Base-by-base conservation (phyloP, 2,888 invertebrate species). In the Caenorhabditis drosophilae region DNA sequence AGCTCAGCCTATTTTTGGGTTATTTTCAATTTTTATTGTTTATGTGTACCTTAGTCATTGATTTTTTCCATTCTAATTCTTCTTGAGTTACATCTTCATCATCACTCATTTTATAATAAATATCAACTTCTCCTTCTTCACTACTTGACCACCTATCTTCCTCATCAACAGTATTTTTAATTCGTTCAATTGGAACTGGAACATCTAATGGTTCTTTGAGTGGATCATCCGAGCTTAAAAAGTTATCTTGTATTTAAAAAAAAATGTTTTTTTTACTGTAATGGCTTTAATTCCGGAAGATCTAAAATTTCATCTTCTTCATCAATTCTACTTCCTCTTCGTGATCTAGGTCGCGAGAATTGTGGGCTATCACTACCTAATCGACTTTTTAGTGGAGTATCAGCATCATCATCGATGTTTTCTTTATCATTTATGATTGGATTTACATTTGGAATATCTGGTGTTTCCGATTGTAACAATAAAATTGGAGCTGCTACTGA, bases 321-420 rank as follows among this genome's bases (percentile, higher is more conserved):
- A 58, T 76, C 76, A 1, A 74, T 69, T 44, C 79, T 46, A 44
- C 78, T 78, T 25, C 81, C 81, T 31, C 81, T 58, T 47, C 81
- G 61, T 6, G 80, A 80, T 12, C 73, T 56, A 0, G 81, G 81
- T 20, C 81, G 56, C 12, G 72, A 73, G 31, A 69, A 57, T 2
- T 70, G 64, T 9, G 68, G 70, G 45, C 71, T 68, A 1, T 62
- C 62, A 15, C 68, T 58, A 41, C 71, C 44, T n/a, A 57, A 45
- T 11, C 47, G 35, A 0, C 35, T 45, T 36, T 47, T 53, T 15
- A 31, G 16, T 9, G 46, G 27, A 6, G 4, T 23, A n/a, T 4
- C 16, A 6, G 11, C 38, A n/a, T n/a, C n/a, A n/a, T n/a, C n/a
- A 7, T 46, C 51, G 4, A 12, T 27, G 6, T 59, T 53, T 15